A percentile compares a stretch with the other conserved stretches of the same genome.
Evolutionary conservation across 2,888 invertebrate species (phyloP).

Genomic region (Plebejus anna): DNA sequence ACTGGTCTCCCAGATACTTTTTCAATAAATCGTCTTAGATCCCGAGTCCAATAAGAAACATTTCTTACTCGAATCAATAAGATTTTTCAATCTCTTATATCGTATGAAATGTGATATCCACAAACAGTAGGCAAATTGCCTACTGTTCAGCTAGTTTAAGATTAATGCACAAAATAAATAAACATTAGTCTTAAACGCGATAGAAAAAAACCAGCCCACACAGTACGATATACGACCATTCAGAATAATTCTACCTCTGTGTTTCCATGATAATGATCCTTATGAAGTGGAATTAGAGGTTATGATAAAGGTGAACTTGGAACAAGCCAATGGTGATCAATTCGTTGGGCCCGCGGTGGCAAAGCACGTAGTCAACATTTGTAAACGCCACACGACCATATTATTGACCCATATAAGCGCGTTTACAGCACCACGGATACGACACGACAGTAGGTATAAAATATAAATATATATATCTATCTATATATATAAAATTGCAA

Average conservation of each 20-base stretch:
- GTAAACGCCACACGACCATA: slow-evolving; percentile 66
- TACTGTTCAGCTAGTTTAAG: slow-evolving; percentile 29
- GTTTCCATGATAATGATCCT: neutral
- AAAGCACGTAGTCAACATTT: slow-evolving; percentile 65
- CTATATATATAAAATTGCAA: no score
- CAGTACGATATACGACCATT: slow-evolving; percentile 30
- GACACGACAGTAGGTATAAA: neutral
- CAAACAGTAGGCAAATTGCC: slow-evolving; percentile 17
- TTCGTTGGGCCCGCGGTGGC: slow-evolving; percentile 51
- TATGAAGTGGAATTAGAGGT: neutral
- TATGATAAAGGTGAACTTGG: neutral
- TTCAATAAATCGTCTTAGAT: neutral
- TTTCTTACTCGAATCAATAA: neutral
- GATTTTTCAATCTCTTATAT: neutral
- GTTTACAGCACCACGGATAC: neutral
- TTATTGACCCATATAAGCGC: slow-evolving; percentile 40
- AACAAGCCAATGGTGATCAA: slow-evolving; percentile 33
- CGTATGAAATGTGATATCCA: slow-evolving; percentile 9
- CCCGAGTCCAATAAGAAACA: neutral
- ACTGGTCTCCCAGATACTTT: neutral
- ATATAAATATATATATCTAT: neutral
- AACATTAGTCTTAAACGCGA: slow-evolving; percentile 26
- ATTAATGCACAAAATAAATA: slow-evolving; percentile 27
- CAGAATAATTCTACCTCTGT: neutral
- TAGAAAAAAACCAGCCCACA: slow-evolving; percentile 31